A percentile compares a stretch with the other conserved stretches of the same genome.
phyloP scores from a whole-genome alignment of 2,888 invertebrate genomes.

The Polietes domitor region DNA sequence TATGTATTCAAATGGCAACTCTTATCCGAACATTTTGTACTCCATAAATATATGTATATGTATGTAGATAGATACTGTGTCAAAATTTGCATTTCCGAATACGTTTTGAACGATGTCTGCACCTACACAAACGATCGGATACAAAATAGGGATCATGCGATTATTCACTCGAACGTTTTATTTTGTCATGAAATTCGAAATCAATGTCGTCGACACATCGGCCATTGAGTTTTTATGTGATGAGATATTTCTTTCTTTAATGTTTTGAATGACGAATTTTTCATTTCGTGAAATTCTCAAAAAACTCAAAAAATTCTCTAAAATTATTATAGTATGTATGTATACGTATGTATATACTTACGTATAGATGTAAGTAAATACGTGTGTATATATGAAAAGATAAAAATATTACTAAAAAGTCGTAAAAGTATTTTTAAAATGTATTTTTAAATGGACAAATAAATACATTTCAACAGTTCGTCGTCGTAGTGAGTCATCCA shows the following conservation, averaged over 20 bases:
- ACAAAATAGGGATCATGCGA: no score
- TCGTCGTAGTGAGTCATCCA: not conserved
- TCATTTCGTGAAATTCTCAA: not conserved
- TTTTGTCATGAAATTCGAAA: not conserved
- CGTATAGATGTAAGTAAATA: not conserved
- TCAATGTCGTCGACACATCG: not conserved
- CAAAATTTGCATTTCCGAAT: no score
- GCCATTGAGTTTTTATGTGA: not conserved
- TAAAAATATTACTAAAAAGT: conserved; percentile 5
- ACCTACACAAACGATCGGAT: no score
- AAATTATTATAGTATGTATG: no score
- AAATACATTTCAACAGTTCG: not conserved
- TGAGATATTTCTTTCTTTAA: no score
- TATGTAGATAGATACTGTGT: no score
- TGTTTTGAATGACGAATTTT: conserved; percentile 1
- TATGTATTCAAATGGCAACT: no score
- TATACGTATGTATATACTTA: not conserved
- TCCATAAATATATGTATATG: no score
- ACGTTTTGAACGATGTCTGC: no score
- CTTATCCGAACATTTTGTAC: no score
- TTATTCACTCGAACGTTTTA: not conserved
- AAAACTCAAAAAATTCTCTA: not conserved
- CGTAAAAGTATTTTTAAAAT: not conserved
- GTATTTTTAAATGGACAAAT: not conserved
- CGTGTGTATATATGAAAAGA: not conserved